Evolutionary conservation across 1,140 invertebrate species (phyloP), one percentile per base, ranked within the genome.

Genomic region (Odontomachus brunneus): DNA sequence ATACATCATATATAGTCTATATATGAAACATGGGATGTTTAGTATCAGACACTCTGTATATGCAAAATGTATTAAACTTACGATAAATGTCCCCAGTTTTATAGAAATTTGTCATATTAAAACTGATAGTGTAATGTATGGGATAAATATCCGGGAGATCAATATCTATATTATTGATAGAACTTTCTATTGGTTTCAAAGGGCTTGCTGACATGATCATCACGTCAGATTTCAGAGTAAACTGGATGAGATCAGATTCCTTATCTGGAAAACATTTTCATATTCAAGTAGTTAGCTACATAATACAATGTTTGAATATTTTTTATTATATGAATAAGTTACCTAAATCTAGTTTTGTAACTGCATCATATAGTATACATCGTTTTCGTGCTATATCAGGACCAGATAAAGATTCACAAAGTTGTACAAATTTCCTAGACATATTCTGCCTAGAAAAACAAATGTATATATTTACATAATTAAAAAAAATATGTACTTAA

Each of bases 101-200:
- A 90, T 97, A 97, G 89, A 96, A 95, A 90, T 97, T 95, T 55
- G 95, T 90, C 75, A 95, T 93, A 24, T 94, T 92, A 69, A 98
- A 93, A 73, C 97, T 96, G 67, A 97, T 95, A 2, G 95, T 96
- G 66, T 95, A 94, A 89, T 96, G 95, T 22, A 98, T 91, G 7
- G 97, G 97, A 92, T 95, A 94, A 51, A 98, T 93, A 91, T 96
- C 93, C 19, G 97, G 97, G 26, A 98, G 88, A 65, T 94, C 90
- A 48, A 94, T 90, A 24, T 94, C 84, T 44, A 91, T 91, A n/a
- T 92, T 82, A 24, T 63, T 62, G 62, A 87, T 48, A 59, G 92
- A 83, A 29, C 92, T 90, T 85, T 94, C 92, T 62, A 96, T 93
- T 69, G 95, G 94, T 75, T 93, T 91, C 49, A 98, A 86, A 15